Percentiles rank a stretch among this genome's conserved stretches.
phyloP scores from a whole-genome alignment of 1,140 invertebrate genomes.

The Thrips palmi region DNA sequence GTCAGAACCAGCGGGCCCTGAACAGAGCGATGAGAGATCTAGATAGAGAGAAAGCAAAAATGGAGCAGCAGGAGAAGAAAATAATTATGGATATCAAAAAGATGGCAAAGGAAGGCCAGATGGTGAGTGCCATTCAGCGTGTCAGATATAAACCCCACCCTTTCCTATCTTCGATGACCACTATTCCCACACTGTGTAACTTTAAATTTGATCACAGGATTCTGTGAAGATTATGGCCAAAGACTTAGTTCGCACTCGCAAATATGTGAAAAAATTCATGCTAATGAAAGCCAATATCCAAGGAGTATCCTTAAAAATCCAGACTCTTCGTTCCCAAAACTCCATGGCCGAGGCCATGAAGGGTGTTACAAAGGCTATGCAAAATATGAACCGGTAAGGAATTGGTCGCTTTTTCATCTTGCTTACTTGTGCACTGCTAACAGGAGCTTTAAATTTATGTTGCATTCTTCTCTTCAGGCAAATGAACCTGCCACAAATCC shows the following conservation, averaged over 20 bases:
- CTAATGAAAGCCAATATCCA: slow-evolving; percentile 99
- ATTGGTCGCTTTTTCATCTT: slow-evolving; percentile 2
- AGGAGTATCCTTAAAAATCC: slow-evolving; percentile 95
- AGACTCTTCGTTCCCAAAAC: slow-evolving; percentile 94
- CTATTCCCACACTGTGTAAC: background rate
- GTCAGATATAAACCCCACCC: no score
- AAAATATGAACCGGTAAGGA: slow-evolving; percentile 84
- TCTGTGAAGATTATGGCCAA: slow-evolving; percentile 99
- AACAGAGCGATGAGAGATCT: slow-evolving; percentile 97
- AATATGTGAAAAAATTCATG: slow-evolving; percentile 97
- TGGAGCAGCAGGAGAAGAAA: slow-evolving; percentile 99
- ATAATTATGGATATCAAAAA: slow-evolving; percentile 98
- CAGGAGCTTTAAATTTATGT: slow-evolving; percentile 1
- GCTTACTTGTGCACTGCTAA: background rate
- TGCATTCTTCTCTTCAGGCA: slow-evolving; percentile 33
- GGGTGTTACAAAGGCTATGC: slow-evolving; percentile 96
- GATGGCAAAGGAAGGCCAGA: slow-evolving; percentile 96
- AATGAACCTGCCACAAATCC: slow-evolving; percentile 96
- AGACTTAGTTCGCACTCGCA: slow-evolving; percentile 88
- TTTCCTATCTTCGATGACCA: background rate
- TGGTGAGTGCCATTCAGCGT: slow-evolving; percentile 59
- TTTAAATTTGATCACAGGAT: slow-evolving; percentile 46
- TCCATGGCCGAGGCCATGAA: slow-evolving; percentile 99
- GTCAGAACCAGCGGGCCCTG: slow-evolving; percentile 95
- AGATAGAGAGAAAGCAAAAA: slow-evolving; percentile 80